Evolutionary conservation across 2,888 invertebrate genomes (phyloP), one percentile per base, ranked within the genome.

Genomic region (Cantharis flavilabris): DNA sequence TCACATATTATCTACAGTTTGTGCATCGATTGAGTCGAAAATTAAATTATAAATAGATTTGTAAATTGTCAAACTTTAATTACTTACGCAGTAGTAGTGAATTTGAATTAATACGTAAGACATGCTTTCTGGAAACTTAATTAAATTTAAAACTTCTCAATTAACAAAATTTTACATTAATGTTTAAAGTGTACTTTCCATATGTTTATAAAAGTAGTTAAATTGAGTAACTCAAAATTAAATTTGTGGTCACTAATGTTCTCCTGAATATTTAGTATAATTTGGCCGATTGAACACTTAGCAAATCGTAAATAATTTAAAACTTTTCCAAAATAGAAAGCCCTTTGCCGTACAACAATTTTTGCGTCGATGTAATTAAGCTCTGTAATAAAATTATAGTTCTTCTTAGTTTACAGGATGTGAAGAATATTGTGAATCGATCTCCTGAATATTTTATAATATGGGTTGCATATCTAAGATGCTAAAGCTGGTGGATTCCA

Each of bases 131-230:
- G 5, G 5, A 67, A 67, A 67, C 65, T 67, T 67, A 67, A 67
- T 67, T 67, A 67, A 67, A 67, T 67, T 67, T 67, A 23, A 67
- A 67, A 67, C 65, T 67, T 67, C 13, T 23, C 65, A 67, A 67
- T 67, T 67, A 23, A 11, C 11, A 23, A 23, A 20, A 67, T 67
- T 67, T 16, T 67, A 67, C 65, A 23, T 67, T 23, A 67, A 23
- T 23, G 11, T 13, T 11, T 26, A 7, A 67, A 23, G 13, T 67
- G 13, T 67, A 67, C 23, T 67, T 23, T n/a, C 64, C 18, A 67
- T 49, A 49, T n/a, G 49, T 49, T 49, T 49, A 49, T 49, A 49
- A 49, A 49, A 49, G 49, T 49, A 49, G 49, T 49, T 49, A n/a
- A 49, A 49, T 49, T n/a, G 13, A 49, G 49, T 49, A 49, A 49